Base-by-base conservation (phyloP, 1,140 invertebrate genomes). In the Rhopalosiphum padi region DNA sequence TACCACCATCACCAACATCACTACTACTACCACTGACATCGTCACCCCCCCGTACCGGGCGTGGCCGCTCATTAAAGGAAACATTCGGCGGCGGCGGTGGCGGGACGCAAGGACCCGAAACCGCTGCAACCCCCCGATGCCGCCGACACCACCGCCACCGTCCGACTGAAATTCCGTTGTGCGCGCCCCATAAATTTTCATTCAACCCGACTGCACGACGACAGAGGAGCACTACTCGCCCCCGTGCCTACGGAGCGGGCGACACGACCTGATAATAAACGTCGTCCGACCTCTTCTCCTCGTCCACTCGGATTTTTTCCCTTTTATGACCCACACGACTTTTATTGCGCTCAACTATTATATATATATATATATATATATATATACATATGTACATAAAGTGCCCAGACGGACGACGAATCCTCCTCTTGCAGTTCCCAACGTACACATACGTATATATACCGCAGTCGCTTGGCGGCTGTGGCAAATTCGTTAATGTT, bases 1-100 rank as follows among this genome's bases (percentile, higher is more conserved):
- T 22, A 37, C 37, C 25, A n/a, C 86, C 86, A 48, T 51, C 55
- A 46, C 60, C 89, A 30, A n/a, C 60, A 43, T 41, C 68, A 91
- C 37, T 68, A 35, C 55, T 37, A 22, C 53, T 25, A 85, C 83
- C 35, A 23, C 83, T 30, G 88, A n/a, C 88, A 22, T 41, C 51
- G 60, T 35, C 90, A 83, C 23, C 82, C 77, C 77, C 85, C 77
- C 8, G 46, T n/a, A 22, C 91, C 91, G 77, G 77, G 77, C 68
- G 77, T 93, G 77, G 91, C 82, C 77, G 91, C 91, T 93, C 91
- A 93, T 93, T 85, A 93, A 93, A 93, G 91, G 77, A 93, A 92
- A 92, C 77, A 92, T 83, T 92, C 91, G 46, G 77, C 77, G 53
- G 55, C 22, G 87, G 53, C 53, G 9, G 85, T 35, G 48, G 87